Conservation (phyloP, 1,140 invertebrate species). For the Pseudachorutes palmiensis region DNA sequence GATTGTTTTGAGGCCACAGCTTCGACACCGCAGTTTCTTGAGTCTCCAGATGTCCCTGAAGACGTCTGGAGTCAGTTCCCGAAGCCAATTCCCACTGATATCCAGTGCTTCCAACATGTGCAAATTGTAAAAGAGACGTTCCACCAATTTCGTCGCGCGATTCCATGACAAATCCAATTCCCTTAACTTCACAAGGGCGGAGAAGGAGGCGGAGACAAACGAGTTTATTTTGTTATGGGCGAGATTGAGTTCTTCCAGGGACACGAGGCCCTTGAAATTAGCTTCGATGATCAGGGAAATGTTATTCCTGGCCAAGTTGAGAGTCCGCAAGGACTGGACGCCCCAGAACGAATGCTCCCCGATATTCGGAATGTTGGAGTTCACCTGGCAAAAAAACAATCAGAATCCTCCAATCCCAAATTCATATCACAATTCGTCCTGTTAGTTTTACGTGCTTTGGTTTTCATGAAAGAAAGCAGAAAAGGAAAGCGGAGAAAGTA, state of each 20-base stretch:
- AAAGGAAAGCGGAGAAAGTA: not conserved
- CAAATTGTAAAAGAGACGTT: constrained; percentile 58
- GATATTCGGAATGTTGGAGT: constrained; percentile 66
- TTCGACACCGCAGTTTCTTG: constrained; percentile 57
- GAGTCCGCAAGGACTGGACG: constrained; percentile 54
- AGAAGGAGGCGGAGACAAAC: constrained; percentile 60
- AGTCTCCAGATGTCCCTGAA: constrained; percentile 63
- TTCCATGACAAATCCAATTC: constrained; percentile 62
- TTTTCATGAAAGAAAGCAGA: not conserved
- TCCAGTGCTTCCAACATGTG: constrained; percentile 58
- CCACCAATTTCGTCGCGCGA: constrained; percentile 57
- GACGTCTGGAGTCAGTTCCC: constrained; percentile 61
- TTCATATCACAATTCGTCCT: not conserved
- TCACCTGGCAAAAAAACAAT: constrained; percentile 37
- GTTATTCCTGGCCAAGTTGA: constrained; percentile 68
- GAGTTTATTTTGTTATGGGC: constrained; percentile 47
- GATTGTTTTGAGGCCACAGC: constrained; percentile 59
- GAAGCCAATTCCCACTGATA: constrained; percentile 62
- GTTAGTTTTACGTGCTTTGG: not conserved
- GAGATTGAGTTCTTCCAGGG: constrained; percentile 45
- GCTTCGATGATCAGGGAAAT: constrained; percentile 54
- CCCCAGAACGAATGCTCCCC: constrained; percentile 70
- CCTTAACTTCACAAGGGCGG: constrained; percentile 54
- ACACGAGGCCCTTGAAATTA: constrained; percentile 42
- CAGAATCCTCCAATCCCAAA: not conserved